Evolutionary conservation across 1,140 invertebrate species (phyloP).

Genomic region (Drosophila rufa): DNA sequence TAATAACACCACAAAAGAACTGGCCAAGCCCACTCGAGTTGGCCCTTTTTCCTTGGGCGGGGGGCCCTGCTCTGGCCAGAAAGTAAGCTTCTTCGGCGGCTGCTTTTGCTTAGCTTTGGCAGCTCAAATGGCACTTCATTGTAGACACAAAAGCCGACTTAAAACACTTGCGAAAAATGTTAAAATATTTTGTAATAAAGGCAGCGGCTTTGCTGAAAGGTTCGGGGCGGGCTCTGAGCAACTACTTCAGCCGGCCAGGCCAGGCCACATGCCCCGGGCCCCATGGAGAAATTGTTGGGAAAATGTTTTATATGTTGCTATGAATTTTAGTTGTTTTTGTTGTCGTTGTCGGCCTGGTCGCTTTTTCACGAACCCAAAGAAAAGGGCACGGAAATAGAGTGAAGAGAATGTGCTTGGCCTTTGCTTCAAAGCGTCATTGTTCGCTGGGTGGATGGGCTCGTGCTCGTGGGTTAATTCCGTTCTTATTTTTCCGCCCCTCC

Average conservation of each 20-base stretch:
- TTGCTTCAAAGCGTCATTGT: conserved; percentile 76
- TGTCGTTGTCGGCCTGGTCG: conserved; percentile 34
- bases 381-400: conserved; percentile 72
- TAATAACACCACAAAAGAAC: conserved; percentile 82
- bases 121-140: conserved; percentile 78
- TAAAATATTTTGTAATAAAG: conserved; percentile 82
- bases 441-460: conserved; percentile 26
- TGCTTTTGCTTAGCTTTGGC: conserved; percentile 47
- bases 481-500: conserved; percentile 31
- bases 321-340: conserved; percentile 73
- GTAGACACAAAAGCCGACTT: conserved; percentile 81
- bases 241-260: conserved; percentile 47
- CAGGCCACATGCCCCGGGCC: conserved; percentile 17
- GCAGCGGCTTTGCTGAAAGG: conserved; percentile 61
- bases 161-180: conserved; percentile 82
- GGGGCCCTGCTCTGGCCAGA: conserved; percentile 33
- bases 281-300: conserved; percentile 71
- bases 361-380: conserved; percentile 46
- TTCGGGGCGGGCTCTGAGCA: conserved; percentile 24
- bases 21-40: conserved; percentile 40
- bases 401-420: conserved; percentile 79
- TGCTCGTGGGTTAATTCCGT: conserved; percentile 30
- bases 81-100: conserved; percentile 52
- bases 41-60: conserved; percentile 1
- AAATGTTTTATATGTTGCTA: conserved; percentile 83